Conservation (phyloP, 2,113 vertebrate species). For the Ophthalmolycus amberensis region DNA sequence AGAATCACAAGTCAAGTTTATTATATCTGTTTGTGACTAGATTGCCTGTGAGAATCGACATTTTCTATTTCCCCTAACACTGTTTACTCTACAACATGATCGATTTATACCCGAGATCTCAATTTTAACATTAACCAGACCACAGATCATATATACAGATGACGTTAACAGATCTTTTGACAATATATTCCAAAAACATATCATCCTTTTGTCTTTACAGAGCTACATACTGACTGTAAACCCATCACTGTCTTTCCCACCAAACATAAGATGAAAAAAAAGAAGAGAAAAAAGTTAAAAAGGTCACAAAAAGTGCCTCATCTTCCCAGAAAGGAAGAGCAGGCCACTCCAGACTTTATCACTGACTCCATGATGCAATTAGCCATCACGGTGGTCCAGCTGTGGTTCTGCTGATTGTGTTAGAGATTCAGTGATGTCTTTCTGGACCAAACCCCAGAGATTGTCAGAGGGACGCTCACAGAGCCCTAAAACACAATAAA, state of each 20-base stretch:
- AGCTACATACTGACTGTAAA: slow-evolving; percentile 36
- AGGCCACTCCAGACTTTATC: slow-evolving; percentile 78
- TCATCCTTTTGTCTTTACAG: slow-evolving; percentile 9
- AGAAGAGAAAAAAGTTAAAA: slow-evolving; percentile 29
- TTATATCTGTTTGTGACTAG: neutral
- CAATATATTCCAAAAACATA: neutral
- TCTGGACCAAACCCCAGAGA: slow-evolving; percentile 76
- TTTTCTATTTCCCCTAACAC: neutral
- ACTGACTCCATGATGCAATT: slow-evolving; percentile 81
- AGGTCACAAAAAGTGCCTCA: slow-evolving; percentile 57
- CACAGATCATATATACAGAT: slow-evolving; percentile 7
- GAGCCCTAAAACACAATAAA: slow-evolving; percentile 67
- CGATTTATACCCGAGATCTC: neutral
- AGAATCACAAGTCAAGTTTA: neutral
- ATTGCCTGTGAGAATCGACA: neutral
- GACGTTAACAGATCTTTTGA: neutral
- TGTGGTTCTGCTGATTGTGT: slow-evolving; percentile 79
- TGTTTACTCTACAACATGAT: neutral
- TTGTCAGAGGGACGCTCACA: slow-evolving; percentile 44
- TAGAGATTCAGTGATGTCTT: slow-evolving; percentile 71
- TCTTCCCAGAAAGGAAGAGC: slow-evolving; percentile 76
- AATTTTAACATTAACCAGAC: neutral
- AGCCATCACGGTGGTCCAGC: slow-evolving; percentile 73
- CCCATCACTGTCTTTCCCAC: slow-evolving; percentile 56
- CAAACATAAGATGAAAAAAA: slow-evolving; percentile 46